Base-by-base conservation (phyloP, 1,140 invertebrate genomes). In the Cydia splendana region DNA sequence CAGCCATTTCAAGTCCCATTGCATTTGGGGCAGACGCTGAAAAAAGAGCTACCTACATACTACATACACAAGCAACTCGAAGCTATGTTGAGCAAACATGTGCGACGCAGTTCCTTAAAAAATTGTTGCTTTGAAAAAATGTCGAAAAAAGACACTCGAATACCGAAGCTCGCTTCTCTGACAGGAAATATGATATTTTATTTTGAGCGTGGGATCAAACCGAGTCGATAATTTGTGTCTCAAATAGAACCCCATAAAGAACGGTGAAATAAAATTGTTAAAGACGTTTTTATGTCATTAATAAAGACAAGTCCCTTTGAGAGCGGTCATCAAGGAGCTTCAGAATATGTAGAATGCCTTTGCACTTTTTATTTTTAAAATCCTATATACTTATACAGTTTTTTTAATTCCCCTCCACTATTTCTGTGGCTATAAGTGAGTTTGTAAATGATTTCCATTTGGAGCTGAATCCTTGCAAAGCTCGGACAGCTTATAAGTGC, bases 101-200 rank as follows among this genome's bases (percentile, higher is more conserved):
- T 93, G 91, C 85, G 84, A 77, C 86, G 83, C 83, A 89, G 87
- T 88, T 89, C 87, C 84, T 89, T 90, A 91, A 93, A 92, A 91
- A 91, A 85, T 65, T 74, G 78, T 82, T 78, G 84, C 78, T 77
- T 82, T 87, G 85, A 89, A 92, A 87, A 89, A 90, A 90, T 88
- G 73, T 75, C 76, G 87, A 80, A 82, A 91, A 92, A 91, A 88
- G 79, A 78, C 87, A 88, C 87, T 91, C 85, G 71, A 91, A 89
- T 82, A 76, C 86, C 88, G 87, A 91, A 89, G 88, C 89, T 87
- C 81, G 86, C 79, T 81, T 86, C 84, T 74, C 86, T 88, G 87
- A 92, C 91, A 92, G 91, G 91, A 93, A 93, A 93, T 91, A 91
- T 93, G 90, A 93, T 93, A 93, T 91, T 93, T 93, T 92, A 91